Conservation (phyloP, 1,140 invertebrate species). For the Pachyrhynchus sulphureomaculatus region DNA sequence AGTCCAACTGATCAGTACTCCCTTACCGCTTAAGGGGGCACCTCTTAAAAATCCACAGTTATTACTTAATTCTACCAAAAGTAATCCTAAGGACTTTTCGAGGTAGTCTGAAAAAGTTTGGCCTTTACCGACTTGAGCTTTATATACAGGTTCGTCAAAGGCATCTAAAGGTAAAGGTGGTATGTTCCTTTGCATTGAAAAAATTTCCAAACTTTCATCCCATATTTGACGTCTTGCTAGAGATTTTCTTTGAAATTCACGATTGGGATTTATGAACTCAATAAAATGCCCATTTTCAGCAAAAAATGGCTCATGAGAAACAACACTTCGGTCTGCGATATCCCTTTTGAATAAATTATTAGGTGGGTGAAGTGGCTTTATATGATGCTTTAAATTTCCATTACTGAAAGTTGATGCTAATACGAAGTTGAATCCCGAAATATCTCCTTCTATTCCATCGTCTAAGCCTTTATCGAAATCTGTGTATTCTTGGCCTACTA, state of each 20-base stretch:
- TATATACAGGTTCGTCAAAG: background rate
- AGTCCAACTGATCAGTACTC: constrained; percentile 58
- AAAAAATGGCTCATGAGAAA: constrained; percentile 1
- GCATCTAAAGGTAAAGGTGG: background rate
- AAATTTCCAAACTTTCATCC: constrained; percentile 8
- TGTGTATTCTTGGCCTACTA: constrained; percentile 66
- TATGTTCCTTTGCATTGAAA: background rate
- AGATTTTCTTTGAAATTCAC: background rate
- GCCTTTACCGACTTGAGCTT: background rate
- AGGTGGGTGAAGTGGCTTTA: background rate
- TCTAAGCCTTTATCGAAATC: constrained; percentile 63
- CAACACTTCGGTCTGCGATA: background rate
- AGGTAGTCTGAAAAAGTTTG: background rate
- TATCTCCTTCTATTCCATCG: constrained; percentile 66
- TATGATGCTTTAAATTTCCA: background rate
- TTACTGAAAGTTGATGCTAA: constrained; percentile 56
- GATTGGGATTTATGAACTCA: background rate
- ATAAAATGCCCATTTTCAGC: background rate
- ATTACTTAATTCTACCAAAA: constrained; percentile 54
- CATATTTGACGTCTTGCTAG: constrained; percentile 6
- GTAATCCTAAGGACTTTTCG: constrained; percentile 50
- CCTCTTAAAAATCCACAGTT: constrained; percentile 55
- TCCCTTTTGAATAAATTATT: constrained; percentile 5
- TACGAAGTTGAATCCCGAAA: constrained; percentile 67
- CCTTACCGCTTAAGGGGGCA: constrained; percentile 53